phyloP scores from a whole-genome alignment of 2,797 vertebrate genomes.

The Australoheros facetus region DNA sequence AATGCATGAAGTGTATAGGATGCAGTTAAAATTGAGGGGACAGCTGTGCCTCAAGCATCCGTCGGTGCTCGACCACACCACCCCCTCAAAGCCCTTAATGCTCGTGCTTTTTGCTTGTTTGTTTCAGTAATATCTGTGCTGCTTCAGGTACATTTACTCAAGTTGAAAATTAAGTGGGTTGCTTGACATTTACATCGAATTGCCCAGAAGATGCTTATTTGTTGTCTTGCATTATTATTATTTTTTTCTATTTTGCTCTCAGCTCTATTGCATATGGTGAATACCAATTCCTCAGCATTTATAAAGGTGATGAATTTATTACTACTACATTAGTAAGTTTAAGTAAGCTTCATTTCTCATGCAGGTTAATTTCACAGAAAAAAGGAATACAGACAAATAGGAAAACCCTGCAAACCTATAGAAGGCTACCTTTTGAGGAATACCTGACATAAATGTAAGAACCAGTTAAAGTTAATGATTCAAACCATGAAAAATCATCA shows the following conservation, averaged over 20 bases:
- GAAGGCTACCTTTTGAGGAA: neutral
- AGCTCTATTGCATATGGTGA: neutral
- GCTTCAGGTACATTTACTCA: too few species aligned
- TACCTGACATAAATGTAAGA: neutral
- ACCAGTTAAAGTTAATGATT: conserved; percentile 10
- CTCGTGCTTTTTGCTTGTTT: too few species aligned
- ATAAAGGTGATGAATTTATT: neutral
- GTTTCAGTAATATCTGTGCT: too few species aligned
- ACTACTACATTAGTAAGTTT: neutral
- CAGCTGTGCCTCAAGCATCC: too few species aligned
- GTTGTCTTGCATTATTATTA: neutral
- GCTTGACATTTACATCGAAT: too few species aligned
- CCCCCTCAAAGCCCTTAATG: too few species aligned
- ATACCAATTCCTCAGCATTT: neutral
- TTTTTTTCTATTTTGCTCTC: neutral
- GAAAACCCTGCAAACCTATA: neutral
- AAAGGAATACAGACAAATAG: neutral
- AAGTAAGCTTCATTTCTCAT: neutral
- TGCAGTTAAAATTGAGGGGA: too few species aligned
- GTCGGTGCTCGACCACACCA: too few species aligned
- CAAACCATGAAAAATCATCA: conserved; percentile 9
- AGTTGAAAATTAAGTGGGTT: too few species aligned
- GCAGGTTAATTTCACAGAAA: neutral
- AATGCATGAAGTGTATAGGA: too few species aligned
- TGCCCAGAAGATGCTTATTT: neutral